Evolutionary conservation across 2,888 invertebrate genomes (phyloP).

Genomic region (Tetrapedia diversipes): DNA sequence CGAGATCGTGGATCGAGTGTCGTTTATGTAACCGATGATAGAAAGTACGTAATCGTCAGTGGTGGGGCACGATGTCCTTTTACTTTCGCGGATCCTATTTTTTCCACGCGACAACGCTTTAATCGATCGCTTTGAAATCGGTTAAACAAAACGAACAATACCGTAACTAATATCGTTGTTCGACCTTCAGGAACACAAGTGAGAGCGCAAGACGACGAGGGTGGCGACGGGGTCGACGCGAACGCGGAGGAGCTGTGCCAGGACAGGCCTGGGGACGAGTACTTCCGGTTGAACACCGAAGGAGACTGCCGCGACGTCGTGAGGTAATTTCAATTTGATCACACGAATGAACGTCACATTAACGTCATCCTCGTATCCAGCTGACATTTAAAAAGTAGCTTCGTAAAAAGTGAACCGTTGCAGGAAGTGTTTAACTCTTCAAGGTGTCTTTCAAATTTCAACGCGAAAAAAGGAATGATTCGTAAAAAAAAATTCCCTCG

Average conservation of each 20-base stretch:
- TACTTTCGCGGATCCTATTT: neutral
- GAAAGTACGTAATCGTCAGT: constrained; percentile 45
- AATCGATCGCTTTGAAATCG: too few relatives aligned
- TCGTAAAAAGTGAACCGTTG: neutral
- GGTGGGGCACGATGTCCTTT: neutral
- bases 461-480: too few relatives aligned
- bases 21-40: constrained; percentile 51
- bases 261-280: constrained; percentile 94
- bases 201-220: constrained; percentile 88
- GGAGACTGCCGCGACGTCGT: constrained; percentile 97
- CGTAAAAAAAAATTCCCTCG: neutral
- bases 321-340: constrained; percentile 85
- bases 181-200: constrained; percentile 73
- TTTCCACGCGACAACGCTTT: too few relatives aligned
- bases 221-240: constrained; percentile 85
- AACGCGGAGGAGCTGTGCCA: constrained; percentile 93
- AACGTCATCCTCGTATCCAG: neutral
- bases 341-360: neutral
- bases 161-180: neutral
- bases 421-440: too few relatives aligned
- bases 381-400: neutral
- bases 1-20: constrained; percentile 29
- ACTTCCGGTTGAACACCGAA: constrained; percentile 92
- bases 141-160: too few relatives aligned
- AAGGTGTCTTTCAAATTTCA: too few relatives aligned